phyloP scores from a whole-genome alignment of 2,888 invertebrate species.

The Machimus atricapillus region DNA sequence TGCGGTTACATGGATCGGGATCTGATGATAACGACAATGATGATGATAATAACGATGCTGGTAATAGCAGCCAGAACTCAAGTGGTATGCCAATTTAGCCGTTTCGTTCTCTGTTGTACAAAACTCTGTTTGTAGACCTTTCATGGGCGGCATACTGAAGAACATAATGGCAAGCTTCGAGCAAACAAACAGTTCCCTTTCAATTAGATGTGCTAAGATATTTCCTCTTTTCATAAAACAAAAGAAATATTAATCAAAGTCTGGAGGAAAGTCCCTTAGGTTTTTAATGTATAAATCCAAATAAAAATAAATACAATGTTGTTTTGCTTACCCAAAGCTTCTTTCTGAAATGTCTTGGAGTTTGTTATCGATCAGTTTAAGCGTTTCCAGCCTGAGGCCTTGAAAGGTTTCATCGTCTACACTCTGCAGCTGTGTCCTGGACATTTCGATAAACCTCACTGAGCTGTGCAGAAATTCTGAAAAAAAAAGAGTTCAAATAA shows the following conservation, averaged over 20 bases:
- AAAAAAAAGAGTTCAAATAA: conserved; percentile 54
- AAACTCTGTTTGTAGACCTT: not conserved
- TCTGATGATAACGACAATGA: not conserved
- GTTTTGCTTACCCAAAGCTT: conserved; percentile 74
- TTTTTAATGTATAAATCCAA: not conserved
- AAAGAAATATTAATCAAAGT: not conserved
- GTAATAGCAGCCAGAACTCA: not conserved
- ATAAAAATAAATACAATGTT: conserved; percentile 44
- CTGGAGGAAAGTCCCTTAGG: conserved; percentile 5
- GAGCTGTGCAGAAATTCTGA: conserved; percentile 81
- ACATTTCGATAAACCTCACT: conserved; percentile 83
- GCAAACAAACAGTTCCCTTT: not conserved
- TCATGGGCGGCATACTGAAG: conserved; percentile 30
- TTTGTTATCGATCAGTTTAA: conserved; percentile 84
- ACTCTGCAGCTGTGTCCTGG: conserved; percentile 79
- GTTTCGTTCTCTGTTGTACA: not conserved
- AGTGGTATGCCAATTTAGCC: not conserved
- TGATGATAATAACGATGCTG: not conserved
- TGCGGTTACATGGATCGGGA: not conserved
- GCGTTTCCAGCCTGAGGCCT: conserved; percentile 77
- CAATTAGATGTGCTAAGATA: not conserved
- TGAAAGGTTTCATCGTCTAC: conserved; percentile 82
- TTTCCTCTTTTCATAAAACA: not conserved
- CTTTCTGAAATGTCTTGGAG: conserved; percentile 80
- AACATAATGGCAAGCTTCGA: conserved; percentile 19